A percentile compares a stretch with the other conserved stretches of the same genome.
Conservation (phyloP, 2,797 vertebrate genomes). For the Cichlasoma orientale region DNA sequence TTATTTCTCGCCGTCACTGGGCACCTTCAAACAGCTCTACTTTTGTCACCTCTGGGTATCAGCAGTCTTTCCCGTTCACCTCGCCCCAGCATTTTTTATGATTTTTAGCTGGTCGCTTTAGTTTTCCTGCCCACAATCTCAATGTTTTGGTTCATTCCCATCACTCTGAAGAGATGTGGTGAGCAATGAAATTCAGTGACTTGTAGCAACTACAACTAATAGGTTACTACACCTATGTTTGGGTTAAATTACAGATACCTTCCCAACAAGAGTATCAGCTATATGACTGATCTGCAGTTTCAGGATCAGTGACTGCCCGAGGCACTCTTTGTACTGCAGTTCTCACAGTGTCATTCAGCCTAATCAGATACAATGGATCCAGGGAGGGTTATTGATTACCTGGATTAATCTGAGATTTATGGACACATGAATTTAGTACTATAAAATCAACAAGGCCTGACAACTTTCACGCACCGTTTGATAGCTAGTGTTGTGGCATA, state of each 20-base stretch:
- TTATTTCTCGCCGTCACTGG: no score
- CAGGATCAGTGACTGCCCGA: not conserved
- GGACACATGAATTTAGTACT: slow-evolving; percentile 4
- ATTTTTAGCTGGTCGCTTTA: no score
- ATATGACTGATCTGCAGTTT: not conserved
- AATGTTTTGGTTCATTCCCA: no score
- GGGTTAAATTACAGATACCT: not conserved
- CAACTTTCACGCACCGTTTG: slow-evolving; percentile 13
- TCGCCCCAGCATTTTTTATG: no score
- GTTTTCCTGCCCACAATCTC: no score
- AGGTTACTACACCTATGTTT: not conserved
- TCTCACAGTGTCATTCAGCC: slow-evolving; percentile 4
- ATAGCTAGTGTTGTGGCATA: not conserved
- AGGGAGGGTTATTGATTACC: slow-evolving; percentile 30
- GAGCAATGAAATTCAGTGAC: not conserved
- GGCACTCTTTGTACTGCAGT: not conserved
- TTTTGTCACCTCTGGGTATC: no score
- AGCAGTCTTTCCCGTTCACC: no score
- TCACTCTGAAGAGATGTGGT: no score
- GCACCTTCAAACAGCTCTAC: no score
- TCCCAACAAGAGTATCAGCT: not conserved
- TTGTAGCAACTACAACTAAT: no score
- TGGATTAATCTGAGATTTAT: slow-evolving; percentile 10
- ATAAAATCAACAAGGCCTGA: slow-evolving; percentile 41
- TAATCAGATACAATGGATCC: slow-evolving; percentile 18